Base-by-base conservation (phyloP, 2,797 vertebrate species). In the Macrochelys suwanniensis region DNA sequence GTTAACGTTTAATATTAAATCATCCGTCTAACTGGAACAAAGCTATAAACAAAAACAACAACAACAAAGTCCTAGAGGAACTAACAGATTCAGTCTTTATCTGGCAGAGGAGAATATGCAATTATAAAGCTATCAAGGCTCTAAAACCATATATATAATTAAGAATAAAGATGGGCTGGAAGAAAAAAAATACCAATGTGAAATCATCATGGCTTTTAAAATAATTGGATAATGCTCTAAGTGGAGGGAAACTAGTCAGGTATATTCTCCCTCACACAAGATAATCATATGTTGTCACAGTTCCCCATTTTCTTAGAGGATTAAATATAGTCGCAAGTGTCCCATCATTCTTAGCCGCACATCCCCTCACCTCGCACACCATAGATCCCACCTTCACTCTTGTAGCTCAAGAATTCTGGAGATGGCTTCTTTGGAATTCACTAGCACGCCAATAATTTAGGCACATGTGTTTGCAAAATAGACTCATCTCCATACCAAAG, bases 131-230 rank as follows among this genome's bases (percentile, higher is more conserved):
- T 96, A 98, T 97, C 92, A 97, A 96, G 93, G 84, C 90, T 95
- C 94, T 94, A 96, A 97, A 97, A 92, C 81, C 88, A 92, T 95
- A 98, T 94, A 97, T 97, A 97, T 96, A 97, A 97, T 98, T 97
- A 97, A 96, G 94, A 97, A 94, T 94, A 93, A 95, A 97, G 92
- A 96, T 83, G 88, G 25, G 76, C 68, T 86, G 91, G 57, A 88
- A 90, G 31, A 87, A 89, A 96, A 96, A 95, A 96, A 97, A 96
- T 49, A 96, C 49, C 83, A 83, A 96, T 87, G 85, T 79, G 94
- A 95, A 96, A 90, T 93, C 81, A 88, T 96, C 83, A 71, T 0
- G 1, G 47, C 42, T 47, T 94, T 95, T 91, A 92, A 74, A 95
- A 89, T 87, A 95, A 95, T 78, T n/a, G 57, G 7, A 82, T 45